Percentiles rank a stretch among this genome's conserved stretches.
Evolutionary conservation across 2,888 invertebrate species (phyloP).

Genomic region (Hydraecia micacea): DNA sequence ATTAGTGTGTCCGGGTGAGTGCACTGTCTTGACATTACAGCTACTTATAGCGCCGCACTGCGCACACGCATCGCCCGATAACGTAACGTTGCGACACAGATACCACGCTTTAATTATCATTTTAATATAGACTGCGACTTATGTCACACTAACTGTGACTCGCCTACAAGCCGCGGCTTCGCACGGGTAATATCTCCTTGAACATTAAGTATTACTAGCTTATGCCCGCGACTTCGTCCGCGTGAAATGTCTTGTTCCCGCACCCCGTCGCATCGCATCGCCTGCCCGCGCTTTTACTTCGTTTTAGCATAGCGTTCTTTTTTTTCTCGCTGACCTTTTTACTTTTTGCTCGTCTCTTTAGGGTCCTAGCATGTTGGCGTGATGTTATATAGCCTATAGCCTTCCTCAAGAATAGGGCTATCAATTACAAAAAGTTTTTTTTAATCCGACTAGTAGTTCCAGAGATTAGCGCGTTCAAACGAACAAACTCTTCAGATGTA

Average conservation of each 20-base stretch:
- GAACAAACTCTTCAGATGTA: background rate
- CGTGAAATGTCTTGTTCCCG: too few species aligned
- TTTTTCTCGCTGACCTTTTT: too few species aligned
- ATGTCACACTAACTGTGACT: background rate
- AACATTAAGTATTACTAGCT: background rate
- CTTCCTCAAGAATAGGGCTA: too few species aligned
- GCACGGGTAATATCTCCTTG: background rate
- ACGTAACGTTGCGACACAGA: constrained; percentile 39
- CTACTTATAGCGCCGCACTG: constrained; percentile 34
- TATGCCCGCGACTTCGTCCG: too few species aligned
- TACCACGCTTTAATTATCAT: constrained; percentile 14
- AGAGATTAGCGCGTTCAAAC: background rate
- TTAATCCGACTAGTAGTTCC: background rate
- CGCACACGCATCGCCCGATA: constrained; percentile 24
- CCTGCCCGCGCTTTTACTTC: background rate
- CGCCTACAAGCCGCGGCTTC: background rate
- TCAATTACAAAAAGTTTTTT: background rate
- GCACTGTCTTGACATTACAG: constrained; percentile 57
- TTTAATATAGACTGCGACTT: constrained; percentile 5
- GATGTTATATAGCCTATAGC: too few species aligned
- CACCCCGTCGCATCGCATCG: background rate
- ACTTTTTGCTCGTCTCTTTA: background rate
- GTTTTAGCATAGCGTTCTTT: background rate
- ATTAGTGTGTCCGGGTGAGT: constrained; percentile 39
- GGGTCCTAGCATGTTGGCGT: too few species aligned